Base-by-base conservation (phyloP, 2,113 vertebrate species). In the Nothocercus nigrocapillus region DNA sequence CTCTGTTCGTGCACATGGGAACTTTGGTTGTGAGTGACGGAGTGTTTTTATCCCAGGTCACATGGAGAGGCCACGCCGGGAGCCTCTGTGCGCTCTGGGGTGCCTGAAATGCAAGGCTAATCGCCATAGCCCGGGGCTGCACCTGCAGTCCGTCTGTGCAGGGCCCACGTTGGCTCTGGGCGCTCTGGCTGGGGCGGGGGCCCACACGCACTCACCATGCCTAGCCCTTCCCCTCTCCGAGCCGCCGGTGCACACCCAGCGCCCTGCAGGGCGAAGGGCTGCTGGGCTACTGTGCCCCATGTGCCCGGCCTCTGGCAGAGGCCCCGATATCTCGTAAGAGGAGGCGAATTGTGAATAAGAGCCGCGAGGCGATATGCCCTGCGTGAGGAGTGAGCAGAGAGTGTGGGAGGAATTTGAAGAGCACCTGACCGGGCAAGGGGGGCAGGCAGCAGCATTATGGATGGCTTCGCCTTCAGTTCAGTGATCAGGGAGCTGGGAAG, bases 281-380 rank as follows among this genome's bases (percentile, higher is more conserved):
- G 5, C 30, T 58, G 54, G 32, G 25, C 54, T 30, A 18, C 54
- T 28, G 20, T 11, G 30, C 18, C 30, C 54, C 54, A 11, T 12
- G 17, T 58, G 54, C 54, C 54, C 18, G 18, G 38, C 27, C 27
- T 40, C 75, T 91, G 78, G 49, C 75, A 85, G 88, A 53, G 42
- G 6, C 13, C 34, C 20, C 25, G 1, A 0, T 94, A 61, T 75
- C 66, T 79, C 0, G 0, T 40, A 68, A 70, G 73, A 94, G 83
- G 66, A 89, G 83, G 88, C 0, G 32, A 93, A 47, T 28, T 86
- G 88, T 58, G 66, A 74, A 34, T 84, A 92, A 90, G 86, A 84
- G 40, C 14, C 3, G 53, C 32, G 69, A 90, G 51, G 13, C 16
- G 61, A 67, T 70, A 88, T 25, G 14, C n/a, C 11, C 13, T 24